Evolutionary conservation across 2,888 invertebrate genomes (phyloP), one percentile per base, ranked within the genome.

Genomic region (Ichneumon xanthorius): DNA sequence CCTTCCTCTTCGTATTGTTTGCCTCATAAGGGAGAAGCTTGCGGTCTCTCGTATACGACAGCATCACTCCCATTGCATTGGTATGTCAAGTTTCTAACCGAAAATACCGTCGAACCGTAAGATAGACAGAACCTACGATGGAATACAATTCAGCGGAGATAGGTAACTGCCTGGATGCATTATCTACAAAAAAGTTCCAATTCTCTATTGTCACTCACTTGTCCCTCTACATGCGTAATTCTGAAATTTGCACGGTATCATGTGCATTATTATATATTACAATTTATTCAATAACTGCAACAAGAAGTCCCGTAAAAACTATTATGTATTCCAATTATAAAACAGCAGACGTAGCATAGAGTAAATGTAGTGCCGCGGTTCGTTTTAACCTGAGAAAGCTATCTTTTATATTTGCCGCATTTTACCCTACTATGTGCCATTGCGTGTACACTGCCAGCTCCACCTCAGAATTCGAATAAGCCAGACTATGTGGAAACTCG

Each of bases 41-140:
- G 78, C 68, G 82, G 73, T 78, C 53, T 50, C 61, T 26, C 40
- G 50, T 72, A 73, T 73, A 58, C 78, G 61, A 61, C 67, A 19
- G 65, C 50, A 73, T 58, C 68, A 30, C 7, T 26, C 48, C 37
- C 48, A 55, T 26, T 16, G 65, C 67, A 26, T 55, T 61, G 68
- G 78, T 73, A 79, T 61, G 78, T 78, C 82, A 73, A 83, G 78
- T 83, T 73, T 73, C 73, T 16, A 50, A 67, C 58, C 68, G 40
- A 68, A 77, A 63, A 70, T 79, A 33, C 73, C 78, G 67, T 53
- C 68, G 61, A 79, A 19, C 78, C 68, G 11, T 73, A 50, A 50
- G 67, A 70, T 61, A 79, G 67, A 68, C 72, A 67, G 77, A 63
- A 79, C 2, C 65, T 63, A 63, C 40, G 50, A 68, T 70, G 73